Evolutionary conservation across 2,888 invertebrate species (phyloP).

Genomic region (Didymodactylos carnosus): DNA sequence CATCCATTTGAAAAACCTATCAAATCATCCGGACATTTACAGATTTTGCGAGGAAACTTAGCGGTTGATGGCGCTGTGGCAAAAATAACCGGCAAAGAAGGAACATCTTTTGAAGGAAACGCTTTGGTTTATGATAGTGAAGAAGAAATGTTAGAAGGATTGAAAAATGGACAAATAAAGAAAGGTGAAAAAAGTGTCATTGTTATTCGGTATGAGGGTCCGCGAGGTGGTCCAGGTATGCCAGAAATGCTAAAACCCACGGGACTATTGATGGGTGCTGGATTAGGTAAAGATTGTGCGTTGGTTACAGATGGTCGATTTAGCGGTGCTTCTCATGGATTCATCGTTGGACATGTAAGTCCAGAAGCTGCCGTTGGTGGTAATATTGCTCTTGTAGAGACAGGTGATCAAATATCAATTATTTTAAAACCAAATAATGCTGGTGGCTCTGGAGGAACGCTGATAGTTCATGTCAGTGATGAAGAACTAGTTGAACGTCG

Average conservation of each 20-base stretch:
- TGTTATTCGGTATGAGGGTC: conserved; percentile 15
- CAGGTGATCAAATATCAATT: conserved; percentile 8
- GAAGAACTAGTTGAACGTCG: not conserved
- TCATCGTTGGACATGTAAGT: conserved; percentile 11
- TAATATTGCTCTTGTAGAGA: not conserved
- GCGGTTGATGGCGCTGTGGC: conserved; percentile 10
- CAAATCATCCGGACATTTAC: conserved; percentile 3
- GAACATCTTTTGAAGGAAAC: conserved; percentile 4
- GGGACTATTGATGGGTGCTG: conserved; percentile 4
- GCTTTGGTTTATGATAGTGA: conserved; percentile 12
- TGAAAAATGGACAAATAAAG: conserved; percentile 6
- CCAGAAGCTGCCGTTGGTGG: conserved; percentile 13
- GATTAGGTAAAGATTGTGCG: conserved; percentile 3
- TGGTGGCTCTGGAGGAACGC: not conserved
- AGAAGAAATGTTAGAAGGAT: conserved; percentile 12
- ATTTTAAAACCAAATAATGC: not conserved
- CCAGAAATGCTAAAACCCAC: conserved; percentile 15
- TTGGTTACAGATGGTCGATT: conserved; percentile 13
- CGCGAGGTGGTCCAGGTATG: conserved; percentile 16
- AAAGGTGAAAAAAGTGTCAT: conserved; percentile 12
- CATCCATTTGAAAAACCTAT: conserved; percentile 3
- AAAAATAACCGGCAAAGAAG: conserved; percentile 10
- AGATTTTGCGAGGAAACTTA: conserved; percentile 11
- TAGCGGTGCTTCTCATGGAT: conserved; percentile 12
- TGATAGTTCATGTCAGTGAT: not conserved